These are phyloP conservation scores for Orthonyx spaldingii DNA, from an alignment of 2,113 vertebrate genomes.

Conservation along the genomic window DNA sequence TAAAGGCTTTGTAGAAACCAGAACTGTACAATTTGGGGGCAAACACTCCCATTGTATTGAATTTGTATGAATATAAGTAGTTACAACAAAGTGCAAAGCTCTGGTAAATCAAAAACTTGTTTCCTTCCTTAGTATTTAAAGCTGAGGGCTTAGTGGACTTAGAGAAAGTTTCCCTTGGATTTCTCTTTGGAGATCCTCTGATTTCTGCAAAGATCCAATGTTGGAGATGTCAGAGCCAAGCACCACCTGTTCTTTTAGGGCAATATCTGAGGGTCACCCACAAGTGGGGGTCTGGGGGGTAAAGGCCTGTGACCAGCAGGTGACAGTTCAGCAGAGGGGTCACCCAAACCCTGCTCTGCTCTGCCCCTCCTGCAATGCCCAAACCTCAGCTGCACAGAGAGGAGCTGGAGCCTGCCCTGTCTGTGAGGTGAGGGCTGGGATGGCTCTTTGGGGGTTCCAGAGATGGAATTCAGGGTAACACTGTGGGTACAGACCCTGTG, in stretches of 20 bases:
- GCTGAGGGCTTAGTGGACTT: background rate
- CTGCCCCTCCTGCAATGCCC: background rate
- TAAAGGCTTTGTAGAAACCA: background rate
- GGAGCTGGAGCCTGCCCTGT: background rate
- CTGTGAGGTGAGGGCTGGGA: background rate
- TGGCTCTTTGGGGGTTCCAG: background rate
- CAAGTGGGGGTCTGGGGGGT: too few species aligned
- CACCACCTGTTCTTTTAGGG: background rate
- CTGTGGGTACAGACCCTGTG: rapidly evolving
- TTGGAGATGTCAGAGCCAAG: background rate
- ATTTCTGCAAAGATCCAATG: background rate
- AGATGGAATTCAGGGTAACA: background rate
- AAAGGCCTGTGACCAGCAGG: background rate
- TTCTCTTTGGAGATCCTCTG: background rate
- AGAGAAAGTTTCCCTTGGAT: background rate
- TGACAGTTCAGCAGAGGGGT: background rate
- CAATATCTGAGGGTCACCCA: background rate
- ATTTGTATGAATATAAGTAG: background rate
- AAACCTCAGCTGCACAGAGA: rapidly evolving
- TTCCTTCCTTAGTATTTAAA: background rate
- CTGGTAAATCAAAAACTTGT: background rate
- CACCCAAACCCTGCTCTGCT: too few species aligned
- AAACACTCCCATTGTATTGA: background rate
- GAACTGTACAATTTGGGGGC: background rate
- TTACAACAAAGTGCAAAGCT: background rate